Base-by-base conservation (phyloP, 2,797 vertebrate species). In the Cryptoprocta ferox region DNA sequence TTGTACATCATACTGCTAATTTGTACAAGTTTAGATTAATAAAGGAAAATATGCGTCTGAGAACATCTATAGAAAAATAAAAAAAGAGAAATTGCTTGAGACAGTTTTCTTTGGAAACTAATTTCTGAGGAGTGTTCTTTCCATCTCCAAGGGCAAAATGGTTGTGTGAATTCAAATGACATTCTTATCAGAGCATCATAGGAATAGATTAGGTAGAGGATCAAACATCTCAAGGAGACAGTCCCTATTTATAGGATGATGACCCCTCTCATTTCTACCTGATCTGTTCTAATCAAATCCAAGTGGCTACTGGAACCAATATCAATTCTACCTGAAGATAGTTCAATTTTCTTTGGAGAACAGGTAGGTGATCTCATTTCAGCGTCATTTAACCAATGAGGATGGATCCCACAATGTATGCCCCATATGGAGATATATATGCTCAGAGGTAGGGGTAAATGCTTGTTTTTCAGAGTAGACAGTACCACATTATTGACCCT, bases 131-230 rank as follows among this genome's bases (percentile, higher is more conserved):
- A 48, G 85, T 79, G 28, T 42, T 92, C 48, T 92, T 93, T 79
- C 91, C 30, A 86, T 92, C 93, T 96, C 75, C 56, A 97, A 93
- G 95, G 95, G 66, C 82, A 93, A 93, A 93, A 93, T 91, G 42
- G 19, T 73, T 93, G 65, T 94, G 86, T 73, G 93, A 97, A 97
- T 97, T 97, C 97, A 97, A 97, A 97, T 95, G 83, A 53, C 70
- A 91, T 96, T 97, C 94, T 97, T 96, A 96, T 96, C 81, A 89
- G 68, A 92, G 63, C 75, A 95, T 97, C 85, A 68, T 63, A 97
- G 61, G 92, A 96, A 91, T 11, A 95, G 95, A 96, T 97, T 97
- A 35, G 13, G 85, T 86, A 89, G 37, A 80, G 66, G 90, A 97
- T 95, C 63, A 90, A 84, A 66, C 30, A 89, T 89, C 79, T 80